Percentiles rank a stretch among this genome's conserved stretches.
These are phyloP conservation scores for Syrrhaptes paradoxus DNA, from an alignment of 2,113 vertebrate genomes.

Conservation along the genomic window DNA sequence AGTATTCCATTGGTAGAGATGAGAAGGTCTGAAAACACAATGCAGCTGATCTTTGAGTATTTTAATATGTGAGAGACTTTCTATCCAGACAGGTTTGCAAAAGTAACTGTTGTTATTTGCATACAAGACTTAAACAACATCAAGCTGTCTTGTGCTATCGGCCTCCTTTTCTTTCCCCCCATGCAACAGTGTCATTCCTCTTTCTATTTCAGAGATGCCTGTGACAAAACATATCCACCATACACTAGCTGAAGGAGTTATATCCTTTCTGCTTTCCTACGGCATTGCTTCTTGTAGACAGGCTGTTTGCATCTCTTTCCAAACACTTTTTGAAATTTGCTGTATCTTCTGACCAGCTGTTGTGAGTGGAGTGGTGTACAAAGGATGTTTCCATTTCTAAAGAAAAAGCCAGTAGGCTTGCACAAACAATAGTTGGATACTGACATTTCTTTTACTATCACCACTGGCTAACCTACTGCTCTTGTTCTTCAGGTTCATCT, in stretches of 20 bases:
- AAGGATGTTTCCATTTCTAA: not conserved
- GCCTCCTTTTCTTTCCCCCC: too few species aligned
- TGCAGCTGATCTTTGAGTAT: not conserved
- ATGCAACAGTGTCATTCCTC: not conserved
- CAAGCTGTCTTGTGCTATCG: not conserved
- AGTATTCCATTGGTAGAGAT: not conserved
- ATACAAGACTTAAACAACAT: not conserved
- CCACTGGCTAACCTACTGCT: not conserved
- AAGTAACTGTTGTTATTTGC: not conserved
- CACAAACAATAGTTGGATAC: not conserved
- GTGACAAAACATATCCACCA: not conserved
- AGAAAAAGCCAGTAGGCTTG: not conserved
- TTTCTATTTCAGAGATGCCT: not conserved
- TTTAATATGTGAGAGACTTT: not conserved
- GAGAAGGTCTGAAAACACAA: not conserved
- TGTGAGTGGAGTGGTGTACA: not conserved
- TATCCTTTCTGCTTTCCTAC: not conserved
- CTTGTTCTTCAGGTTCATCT: not conserved
- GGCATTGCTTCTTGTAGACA: not conserved
- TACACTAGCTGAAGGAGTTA: not conserved
- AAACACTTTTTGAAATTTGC: not conserved
- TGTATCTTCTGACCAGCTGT: not conserved
- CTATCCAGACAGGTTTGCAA: not conserved
- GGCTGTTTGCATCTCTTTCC: not conserved
- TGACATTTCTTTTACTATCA: not conserved